These are phyloP conservation scores for Colaptes auratus DNA, from an alignment of 2,113 vertebrate genomes.

Conservation along the genomic window DNA sequence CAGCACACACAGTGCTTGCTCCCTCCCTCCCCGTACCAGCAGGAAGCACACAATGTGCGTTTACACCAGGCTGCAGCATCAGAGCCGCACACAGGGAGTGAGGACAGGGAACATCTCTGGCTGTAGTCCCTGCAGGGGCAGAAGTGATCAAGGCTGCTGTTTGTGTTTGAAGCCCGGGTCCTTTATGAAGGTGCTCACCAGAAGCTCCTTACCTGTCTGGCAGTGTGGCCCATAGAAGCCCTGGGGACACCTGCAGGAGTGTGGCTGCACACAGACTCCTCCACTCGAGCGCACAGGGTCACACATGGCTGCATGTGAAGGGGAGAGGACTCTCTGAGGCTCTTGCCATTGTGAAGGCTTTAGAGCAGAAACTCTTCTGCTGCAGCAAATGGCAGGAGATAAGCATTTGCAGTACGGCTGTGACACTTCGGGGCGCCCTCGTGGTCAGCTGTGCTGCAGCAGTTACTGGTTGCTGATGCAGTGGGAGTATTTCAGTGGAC, in stretches of 20 bases:
- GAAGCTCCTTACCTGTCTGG: conserved; percentile 77
- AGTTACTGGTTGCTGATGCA: neutral
- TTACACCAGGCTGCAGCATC: neutral
- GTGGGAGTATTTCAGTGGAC: neutral
- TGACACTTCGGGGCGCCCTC: neutral
- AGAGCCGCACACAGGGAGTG: neutral
- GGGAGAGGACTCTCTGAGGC: neutral
- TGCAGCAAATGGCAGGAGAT: neutral
- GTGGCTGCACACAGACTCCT: conserved; percentile 78
- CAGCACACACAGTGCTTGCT: neutral
- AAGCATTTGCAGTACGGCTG: neutral
- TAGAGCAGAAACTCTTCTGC: neutral
- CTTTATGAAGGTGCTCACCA: conserved; percentile 23
- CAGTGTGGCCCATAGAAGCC: conserved; percentile 80
- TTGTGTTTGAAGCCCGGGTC: neutral
- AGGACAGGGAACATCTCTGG: neutral
- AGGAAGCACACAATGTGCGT: neutral
- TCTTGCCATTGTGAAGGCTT: neutral
- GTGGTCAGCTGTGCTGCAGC: neutral
- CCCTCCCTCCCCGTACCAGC: neutral
- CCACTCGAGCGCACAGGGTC: conserved; percentile 83
- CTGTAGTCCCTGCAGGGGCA: neutral
- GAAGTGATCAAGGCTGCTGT: neutral
- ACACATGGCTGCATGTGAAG: conserved; percentile 77
- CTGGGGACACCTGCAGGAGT: conserved; percentile 75